Percentiles rank a stretch among this genome's conserved stretches.
Conservation (phyloP, 2,888 invertebrate species). For the Agrochola lychnidis region DNA sequence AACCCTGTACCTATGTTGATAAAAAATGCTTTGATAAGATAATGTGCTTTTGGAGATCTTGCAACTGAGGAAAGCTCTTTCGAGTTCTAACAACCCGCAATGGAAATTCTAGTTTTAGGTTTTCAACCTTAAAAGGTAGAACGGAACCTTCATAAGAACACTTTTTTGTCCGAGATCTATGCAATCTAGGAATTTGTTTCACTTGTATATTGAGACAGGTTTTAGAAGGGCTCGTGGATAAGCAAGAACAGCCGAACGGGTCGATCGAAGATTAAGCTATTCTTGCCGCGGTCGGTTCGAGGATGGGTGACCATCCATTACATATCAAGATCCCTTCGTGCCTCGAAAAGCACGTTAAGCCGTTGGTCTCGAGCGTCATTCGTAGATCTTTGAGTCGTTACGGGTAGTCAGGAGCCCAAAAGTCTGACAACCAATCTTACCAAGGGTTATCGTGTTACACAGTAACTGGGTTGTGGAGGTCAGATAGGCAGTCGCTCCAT, state of each 20-base stretch:
- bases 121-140: too few relatives aligned
- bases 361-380: background rate
- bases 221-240: background rate
- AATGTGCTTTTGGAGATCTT: background rate
- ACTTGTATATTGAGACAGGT: background rate
- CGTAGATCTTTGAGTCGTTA: background rate
- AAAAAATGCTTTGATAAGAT: background rate
- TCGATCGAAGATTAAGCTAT: background rate
- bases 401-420: background rate
- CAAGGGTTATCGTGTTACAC: background rate
- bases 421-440: background rate
- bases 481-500: background rate
- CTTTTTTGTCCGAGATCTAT: too few relatives aligned
- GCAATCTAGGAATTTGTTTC: background rate
- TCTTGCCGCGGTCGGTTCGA: background rate
- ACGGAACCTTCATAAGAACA: background rate
- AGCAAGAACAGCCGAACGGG: background rate
- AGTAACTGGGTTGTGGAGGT: background rate
- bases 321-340: background rate
- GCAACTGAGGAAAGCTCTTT: background rate
- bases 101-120: background rate
- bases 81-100: background rate
- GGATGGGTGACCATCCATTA: background rate
- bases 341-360: background rate
- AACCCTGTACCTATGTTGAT: background rate